phyloP scores from a whole-genome alignment of 1,140 invertebrate species.

The Conopomorpha cramerella region DNA sequence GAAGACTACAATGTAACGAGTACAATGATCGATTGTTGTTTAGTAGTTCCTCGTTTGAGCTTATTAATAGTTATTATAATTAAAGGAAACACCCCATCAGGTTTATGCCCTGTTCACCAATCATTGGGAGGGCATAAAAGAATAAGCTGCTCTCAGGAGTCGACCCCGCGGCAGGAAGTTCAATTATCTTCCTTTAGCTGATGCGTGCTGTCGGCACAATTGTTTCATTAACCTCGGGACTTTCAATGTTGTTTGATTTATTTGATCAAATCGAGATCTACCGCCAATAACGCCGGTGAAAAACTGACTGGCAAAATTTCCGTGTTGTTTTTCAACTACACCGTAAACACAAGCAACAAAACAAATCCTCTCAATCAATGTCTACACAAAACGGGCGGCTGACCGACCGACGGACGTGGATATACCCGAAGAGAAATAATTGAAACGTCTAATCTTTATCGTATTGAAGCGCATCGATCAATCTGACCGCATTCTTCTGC shows the following conservation, averaged over 20 bases:
- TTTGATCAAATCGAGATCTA: constrained; percentile 30
- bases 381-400: too few relatives aligned
- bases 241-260: constrained; percentile 39
- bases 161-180: constrained; percentile 44
- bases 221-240: constrained; percentile 50
- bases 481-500: too few relatives aligned
- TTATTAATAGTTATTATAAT: constrained; percentile 55
- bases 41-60: constrained; percentile 18
- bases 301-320: too few relatives aligned
- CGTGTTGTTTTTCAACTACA: too few relatives aligned
- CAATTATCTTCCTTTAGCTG: constrained; percentile 52
- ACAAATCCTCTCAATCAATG: too few relatives aligned
- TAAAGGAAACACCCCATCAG: constrained; percentile 54
- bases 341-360: too few relatives aligned
- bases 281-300: too few relatives aligned
- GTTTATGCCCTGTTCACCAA: constrained; percentile 21
- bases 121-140: constrained; percentile 22
- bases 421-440: too few relatives aligned
- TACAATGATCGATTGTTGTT: constrained; percentile 32
- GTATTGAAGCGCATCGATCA: too few relatives aligned
- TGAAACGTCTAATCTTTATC: too few relatives aligned
- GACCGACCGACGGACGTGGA: too few relatives aligned
- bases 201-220: constrained; percentile 51
- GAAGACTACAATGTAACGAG: too few relatives aligned
- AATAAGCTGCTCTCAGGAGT: constrained; percentile 31